Base-by-base conservation (phyloP, 2,888 invertebrate species). In the Heliconius sara region DNA sequence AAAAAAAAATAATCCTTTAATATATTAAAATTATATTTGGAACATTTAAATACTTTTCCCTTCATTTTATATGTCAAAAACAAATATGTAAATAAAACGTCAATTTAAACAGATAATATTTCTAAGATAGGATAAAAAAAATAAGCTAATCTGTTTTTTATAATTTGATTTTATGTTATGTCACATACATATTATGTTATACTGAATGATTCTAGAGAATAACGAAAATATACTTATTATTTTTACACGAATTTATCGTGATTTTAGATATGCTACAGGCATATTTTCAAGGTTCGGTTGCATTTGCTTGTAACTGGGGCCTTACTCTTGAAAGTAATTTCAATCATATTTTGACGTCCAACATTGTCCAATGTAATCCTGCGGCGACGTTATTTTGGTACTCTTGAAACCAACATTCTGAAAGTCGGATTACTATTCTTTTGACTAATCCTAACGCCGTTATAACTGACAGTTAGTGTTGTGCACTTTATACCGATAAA, bases 81-180 rank as follows among this genome's bases (percentile, higher is more conserved):
- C 57, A 57, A 57, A 57, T 22, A 0, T 22, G 57, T 2, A 25
- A 43, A 68, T 5, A 68, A 39, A 39, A 25, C 43, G 39, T 43
- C n/a, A 68, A 25, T 67, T 67, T 67, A 16, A 27, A 66, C 66
- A 66, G 66, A 66, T 66, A 66, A 66, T 7, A 30, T 66, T 66
- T 30, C 10, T 66, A 30, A 30, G 16, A 66, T 16, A 66, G 66
- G 66, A 66, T 66, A 66, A 66, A 7, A 30, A 66, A 30, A 1
- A 5, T 22, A 22, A 6, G 34, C 34, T 39, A 39, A 39, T 39
- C 9, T 39, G 9, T 39, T 39, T 65, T 65, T 63, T 25, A 13
- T 5, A 13, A 57, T 57, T 22, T 22, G 9, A 57, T 57, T 57
- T 22, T 22, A 22, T 47, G 47, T 47, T 13, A 57, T 47, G 16